Evolutionary conservation across 2,797 vertebrate species (phyloP).

Genomic region (Martes flavigula): DNA sequence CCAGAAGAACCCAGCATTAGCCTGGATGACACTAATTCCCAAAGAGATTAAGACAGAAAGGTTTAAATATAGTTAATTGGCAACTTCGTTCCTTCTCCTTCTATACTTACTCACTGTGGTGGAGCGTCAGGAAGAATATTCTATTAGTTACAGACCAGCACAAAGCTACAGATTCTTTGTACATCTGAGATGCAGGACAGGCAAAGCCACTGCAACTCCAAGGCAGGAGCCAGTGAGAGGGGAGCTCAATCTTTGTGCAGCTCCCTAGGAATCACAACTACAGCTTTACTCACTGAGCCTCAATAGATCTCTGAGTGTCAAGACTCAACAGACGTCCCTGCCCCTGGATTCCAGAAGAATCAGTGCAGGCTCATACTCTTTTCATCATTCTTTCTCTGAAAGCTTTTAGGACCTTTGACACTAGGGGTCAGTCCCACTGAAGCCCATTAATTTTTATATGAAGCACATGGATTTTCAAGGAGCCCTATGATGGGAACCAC

Average conservation of each 20-base stretch:
- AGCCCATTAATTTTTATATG: not conserved
- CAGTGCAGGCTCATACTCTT: not conserved
- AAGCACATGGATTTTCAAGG: not conserved
- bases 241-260: not conserved
- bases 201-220: not conserved
- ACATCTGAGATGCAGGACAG: not conserved
- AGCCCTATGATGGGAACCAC: not conserved
- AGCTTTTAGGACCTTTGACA: not conserved
- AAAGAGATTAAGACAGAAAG: not conserved
- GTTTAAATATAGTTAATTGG: not conserved
- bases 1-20: not conserved
- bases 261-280: not conserved
- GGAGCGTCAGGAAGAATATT: not conserved
- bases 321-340: not conserved
- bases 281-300: not conserved
- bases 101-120: not conserved
- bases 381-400: not conserved
- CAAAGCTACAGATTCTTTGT: not conserved
- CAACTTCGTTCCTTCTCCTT: not conserved
- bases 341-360: not conserved
- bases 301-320: not conserved
- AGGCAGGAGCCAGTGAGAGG: not conserved
- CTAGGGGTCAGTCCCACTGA: not conserved
- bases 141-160: not conserved
- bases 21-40: not conserved